phyloP scores from a whole-genome alignment of 1,140 invertebrate genomes.

The Oncopodura yosiiana region DNA sequence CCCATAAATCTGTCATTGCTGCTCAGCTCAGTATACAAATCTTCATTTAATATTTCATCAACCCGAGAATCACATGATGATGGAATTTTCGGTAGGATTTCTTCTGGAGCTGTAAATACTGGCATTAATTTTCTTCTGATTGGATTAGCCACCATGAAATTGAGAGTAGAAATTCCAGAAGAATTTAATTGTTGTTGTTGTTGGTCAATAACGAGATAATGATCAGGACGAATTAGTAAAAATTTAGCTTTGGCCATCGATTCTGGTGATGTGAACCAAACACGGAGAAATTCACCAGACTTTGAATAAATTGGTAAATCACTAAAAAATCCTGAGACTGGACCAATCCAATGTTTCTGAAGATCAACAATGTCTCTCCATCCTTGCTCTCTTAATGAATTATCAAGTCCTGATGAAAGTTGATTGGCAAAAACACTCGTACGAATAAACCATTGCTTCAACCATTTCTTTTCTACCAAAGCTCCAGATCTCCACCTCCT shows the following conservation, averaged over 20 bases:
- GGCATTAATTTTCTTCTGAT: constrained; percentile 58
- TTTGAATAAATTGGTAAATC: constrained; percentile 17
- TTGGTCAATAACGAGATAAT: constrained; percentile 37
- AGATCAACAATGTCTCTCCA: constrained; percentile 76
- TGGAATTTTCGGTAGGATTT: constrained; percentile 45
- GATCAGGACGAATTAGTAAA: constrained; percentile 41
- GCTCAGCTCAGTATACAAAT: constrained; percentile 6
- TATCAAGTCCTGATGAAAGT: constrained; percentile 36
- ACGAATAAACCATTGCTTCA: constrained; percentile 92
- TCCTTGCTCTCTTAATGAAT: constrained; percentile 35
- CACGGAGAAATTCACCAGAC: constrained; percentile 40
- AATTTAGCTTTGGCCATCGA: constrained; percentile 54
- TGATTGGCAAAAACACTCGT: constrained; percentile 81
- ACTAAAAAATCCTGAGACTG: constrained; percentile 39
- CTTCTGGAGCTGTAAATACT: constrained; percentile 56
- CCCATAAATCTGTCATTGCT: constrained; percentile 17
- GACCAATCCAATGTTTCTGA: constrained; percentile 92
- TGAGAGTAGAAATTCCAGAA: no score
- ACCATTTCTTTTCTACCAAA: constrained; percentile 75
- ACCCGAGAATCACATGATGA: constrained; percentile 41
- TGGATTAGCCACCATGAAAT: constrained; percentile 57
- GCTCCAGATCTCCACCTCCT: constrained; percentile 94
- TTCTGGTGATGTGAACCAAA: constrained; percentile 73
- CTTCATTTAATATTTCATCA: constrained; percentile 19
- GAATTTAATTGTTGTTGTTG: constrained; percentile 22